A percentile compares a stretch with the other conserved stretches of the same genome.
phyloP scores from a whole-genome alignment of 2,888 invertebrate species.

The Hoplodrina blanda region DNA sequence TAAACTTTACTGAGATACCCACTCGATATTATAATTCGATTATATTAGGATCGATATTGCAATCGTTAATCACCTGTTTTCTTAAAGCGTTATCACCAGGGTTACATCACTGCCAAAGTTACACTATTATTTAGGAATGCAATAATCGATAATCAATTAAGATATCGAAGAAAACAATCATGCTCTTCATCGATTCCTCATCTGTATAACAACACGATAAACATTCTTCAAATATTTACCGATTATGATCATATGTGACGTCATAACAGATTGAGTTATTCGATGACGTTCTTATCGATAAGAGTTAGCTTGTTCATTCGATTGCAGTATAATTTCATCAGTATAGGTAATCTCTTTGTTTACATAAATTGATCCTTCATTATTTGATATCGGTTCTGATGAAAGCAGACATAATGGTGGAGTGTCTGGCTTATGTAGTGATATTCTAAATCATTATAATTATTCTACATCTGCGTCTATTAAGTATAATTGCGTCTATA shows the following conservation, averaged over 20 bases:
- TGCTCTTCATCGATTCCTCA: constrained; percentile 66
- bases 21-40: constrained; percentile 15
- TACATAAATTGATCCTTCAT: constrained; percentile 32
- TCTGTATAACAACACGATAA: constrained; percentile 74
- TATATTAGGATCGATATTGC: constrained; percentile 3
- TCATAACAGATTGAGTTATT: constrained; percentile 46
- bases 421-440: constrained; percentile 14
- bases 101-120: constrained; percentile 63
- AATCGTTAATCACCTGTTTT: constrained; percentile 51
- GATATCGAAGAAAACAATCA: constrained; percentile 77
- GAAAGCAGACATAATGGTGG: constrained; percentile 35
- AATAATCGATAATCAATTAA: constrained; percentile 76
- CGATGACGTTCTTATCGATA: constrained; percentile 52
- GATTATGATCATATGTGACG: constrained; percentile 70
- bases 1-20: constrained; percentile 6
- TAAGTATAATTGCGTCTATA: constrained; percentile 42
- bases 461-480: constrained; percentile 40
- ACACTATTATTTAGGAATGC: constrained; percentile 71
- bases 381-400: constrained; percentile 48
- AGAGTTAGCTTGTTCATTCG: constrained; percentile 32
- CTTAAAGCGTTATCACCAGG: constrained; percentile 48
- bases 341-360: constrained; percentile 51
- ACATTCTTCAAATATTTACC: constrained; percentile 81
- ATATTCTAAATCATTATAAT: constrained; percentile 32
- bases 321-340: constrained; percentile 49